Percentiles rank a stretch among this genome's conserved stretches.
These are phyloP conservation scores for Parochlus steinenii DNA, from an alignment of 2,888 invertebrate species.

Conservation along the genomic window DNA sequence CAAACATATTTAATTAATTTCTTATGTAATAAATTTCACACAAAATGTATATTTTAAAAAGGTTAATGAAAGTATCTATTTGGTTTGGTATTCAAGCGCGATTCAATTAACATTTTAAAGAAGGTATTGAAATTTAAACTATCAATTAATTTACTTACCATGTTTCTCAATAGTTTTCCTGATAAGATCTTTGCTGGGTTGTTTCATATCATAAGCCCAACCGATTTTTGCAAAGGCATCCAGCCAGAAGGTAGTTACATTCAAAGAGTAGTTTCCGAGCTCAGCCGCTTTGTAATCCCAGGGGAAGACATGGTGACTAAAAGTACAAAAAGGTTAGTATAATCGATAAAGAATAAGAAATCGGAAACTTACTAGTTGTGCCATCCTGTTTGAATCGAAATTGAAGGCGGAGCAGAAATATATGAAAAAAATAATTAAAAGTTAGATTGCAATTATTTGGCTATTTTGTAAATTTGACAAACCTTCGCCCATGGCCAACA, in stretches of 20 bases:
- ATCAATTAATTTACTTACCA: too few relatives aligned
- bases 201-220: conserved; percentile 62
- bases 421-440: neutral
- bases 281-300: conserved; percentile 89
- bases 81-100: too few relatives aligned
- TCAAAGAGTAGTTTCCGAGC: conserved; percentile 48
- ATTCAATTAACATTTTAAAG: too few relatives aligned
- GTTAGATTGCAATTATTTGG: too few relatives aligned
- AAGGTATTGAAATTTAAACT: too few relatives aligned
- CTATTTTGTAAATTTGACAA: conserved; percentile 88
- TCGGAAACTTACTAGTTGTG: neutral
- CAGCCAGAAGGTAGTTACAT: conserved; percentile 50
- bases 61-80: too few relatives aligned
- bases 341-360: neutral
- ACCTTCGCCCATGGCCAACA: conserved; percentile 66
- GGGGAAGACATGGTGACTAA: conserved; percentile 85
- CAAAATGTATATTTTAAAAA: too few relatives aligned
- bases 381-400: conserved; percentile 1
- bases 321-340: conserved; percentile 46
- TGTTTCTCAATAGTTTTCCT: conserved; percentile 36
- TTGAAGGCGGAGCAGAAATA: neutral
- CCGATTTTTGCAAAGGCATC: conserved; percentile 52
- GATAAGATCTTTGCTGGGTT: conserved; percentile 39
- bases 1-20: too few relatives aligned
- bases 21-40: too few relatives aligned